Evolutionary conservation across 2,797 vertebrate species (phyloP).

Genomic region (Acanthopagrus latus): DNA sequence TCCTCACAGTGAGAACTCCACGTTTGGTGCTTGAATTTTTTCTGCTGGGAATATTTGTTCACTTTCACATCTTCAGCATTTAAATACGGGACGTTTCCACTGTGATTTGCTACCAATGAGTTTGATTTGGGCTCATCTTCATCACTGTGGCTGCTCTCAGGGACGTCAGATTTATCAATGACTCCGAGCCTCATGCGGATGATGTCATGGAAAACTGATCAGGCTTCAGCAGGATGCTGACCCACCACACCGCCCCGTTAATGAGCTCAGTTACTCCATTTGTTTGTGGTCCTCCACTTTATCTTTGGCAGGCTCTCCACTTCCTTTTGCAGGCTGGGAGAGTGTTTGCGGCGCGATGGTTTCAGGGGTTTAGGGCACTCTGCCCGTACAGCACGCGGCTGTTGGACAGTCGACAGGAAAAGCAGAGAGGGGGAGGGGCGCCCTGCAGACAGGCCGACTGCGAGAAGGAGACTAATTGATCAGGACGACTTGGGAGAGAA

Average conservation of each 20-base stretch:
- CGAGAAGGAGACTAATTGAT: constrained; percentile 70
- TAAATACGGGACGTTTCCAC: neutral
- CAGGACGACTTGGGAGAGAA: constrained; percentile 39
- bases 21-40: neutral
- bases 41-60: neutral
- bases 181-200: constrained; percentile 37
- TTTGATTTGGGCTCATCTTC: neutral
- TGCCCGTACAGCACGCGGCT: constrained; percentile 59
- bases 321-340: constrained; percentile 77
- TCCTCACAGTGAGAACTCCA: neutral
- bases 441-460: constrained; percentile 64
- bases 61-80: no score
- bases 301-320: constrained; percentile 63
- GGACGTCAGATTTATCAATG: constrained; percentile 42
- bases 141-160: neutral
- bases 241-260: constrained; percentile 45
- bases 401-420: constrained; percentile 56
- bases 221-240: constrained; percentile 51
- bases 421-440: constrained; percentile 25
- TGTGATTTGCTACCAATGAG: accelerated
- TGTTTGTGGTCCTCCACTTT: constrained; percentile 68
- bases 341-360: constrained; percentile 76
- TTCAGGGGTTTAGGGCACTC: constrained; percentile 68
- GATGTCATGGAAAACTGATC: constrained; percentile 69
- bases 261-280: constrained; percentile 69